A percentile compares a stretch with the other conserved stretches of the same genome.
Evolutionary conservation across 1,140 invertebrate genomes (phyloP).

Genomic region (Scaptomyza hsui): DNA sequence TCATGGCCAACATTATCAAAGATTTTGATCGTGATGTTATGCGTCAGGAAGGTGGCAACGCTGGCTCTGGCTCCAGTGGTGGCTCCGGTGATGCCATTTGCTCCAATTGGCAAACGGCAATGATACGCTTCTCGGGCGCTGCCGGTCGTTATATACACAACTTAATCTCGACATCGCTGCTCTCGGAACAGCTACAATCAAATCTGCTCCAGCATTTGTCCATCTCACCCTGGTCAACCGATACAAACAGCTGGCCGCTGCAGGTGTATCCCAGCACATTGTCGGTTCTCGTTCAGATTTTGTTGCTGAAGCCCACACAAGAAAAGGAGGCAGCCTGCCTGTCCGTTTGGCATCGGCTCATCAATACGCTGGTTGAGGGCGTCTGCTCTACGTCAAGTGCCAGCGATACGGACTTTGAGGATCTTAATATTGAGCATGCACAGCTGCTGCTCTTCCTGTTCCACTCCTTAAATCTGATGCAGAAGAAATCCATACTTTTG

Average conservation of each 20-base stretch:
- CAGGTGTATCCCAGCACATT: slow-evolving; percentile 94
- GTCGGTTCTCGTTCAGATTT: slow-evolving; percentile 89
- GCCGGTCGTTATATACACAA: slow-evolving; percentile 85
- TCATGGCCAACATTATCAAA: slow-evolving; percentile 91
- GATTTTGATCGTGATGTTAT: slow-evolving; percentile 91
- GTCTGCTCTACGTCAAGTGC: slow-evolving; percentile 84
- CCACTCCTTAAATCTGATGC: slow-evolving; percentile 96
- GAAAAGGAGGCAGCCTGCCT: slow-evolving; percentile 95
- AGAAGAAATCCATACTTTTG: slow-evolving; percentile 97
- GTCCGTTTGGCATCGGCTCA: slow-evolving; percentile 94
- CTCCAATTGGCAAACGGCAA: slow-evolving; percentile 78
- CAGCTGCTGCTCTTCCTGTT: slow-evolving; percentile 97
- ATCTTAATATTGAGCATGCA: slow-evolving; percentile 98
- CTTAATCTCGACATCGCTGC: slow-evolving; percentile 89
- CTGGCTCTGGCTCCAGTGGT: slow-evolving; percentile 8
- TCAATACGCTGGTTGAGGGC: slow-evolving; percentile 93
- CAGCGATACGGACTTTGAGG: slow-evolving; percentile 84
- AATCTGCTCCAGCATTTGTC: slow-evolving; percentile 90
- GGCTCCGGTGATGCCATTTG: slow-evolving; percentile 25
- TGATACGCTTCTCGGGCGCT: slow-evolving; percentile 82
- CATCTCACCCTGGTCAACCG: slow-evolving; percentile 89
- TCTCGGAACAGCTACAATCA: slow-evolving; percentile 89
- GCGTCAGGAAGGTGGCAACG: slow-evolving; percentile 60
- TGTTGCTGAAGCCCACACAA: slow-evolving; percentile 91
- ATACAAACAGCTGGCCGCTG: slow-evolving; percentile 89